phyloP scores from a whole-genome alignment of 2,113 vertebrate species.

The Cygnus atratus region DNA sequence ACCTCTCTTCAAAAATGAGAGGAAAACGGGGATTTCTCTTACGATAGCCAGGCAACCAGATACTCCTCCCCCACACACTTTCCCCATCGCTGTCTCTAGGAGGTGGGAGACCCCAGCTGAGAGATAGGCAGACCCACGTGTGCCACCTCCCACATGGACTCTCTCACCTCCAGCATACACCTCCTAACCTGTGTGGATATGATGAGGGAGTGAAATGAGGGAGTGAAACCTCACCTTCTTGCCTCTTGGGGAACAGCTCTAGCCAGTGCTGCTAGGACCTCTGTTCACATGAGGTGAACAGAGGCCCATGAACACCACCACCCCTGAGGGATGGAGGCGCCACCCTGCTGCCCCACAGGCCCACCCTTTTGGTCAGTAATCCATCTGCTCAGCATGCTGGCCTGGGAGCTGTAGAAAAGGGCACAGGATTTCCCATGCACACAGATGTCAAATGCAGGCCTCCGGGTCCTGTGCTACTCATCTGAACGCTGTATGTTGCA shows the following conservation, averaged over 20 bases:
- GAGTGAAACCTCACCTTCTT: background rate
- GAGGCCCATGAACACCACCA: background rate
- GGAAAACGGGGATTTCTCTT: background rate
- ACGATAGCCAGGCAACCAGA: background rate
- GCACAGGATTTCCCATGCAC: background rate
- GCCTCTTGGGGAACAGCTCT: background rate
- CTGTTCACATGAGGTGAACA: background rate
- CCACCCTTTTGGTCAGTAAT: background rate
- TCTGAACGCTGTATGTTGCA: background rate
- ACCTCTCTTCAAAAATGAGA: background rate
- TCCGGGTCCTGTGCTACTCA: background rate
- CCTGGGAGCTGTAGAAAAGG: background rate
- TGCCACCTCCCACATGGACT: background rate
- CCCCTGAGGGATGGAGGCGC: background rate
- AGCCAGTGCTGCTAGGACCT: rapidly evolving
- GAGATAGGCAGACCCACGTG: background rate
- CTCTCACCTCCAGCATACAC: background rate
- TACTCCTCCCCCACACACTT: background rate
- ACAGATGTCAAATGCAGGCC: background rate
- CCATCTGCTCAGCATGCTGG: background rate
- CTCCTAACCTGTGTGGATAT: background rate
- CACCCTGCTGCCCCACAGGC: background rate
- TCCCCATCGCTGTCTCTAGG: background rate
- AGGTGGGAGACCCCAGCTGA: background rate
- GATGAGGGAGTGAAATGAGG: background rate